Conservation (phyloP, 2,888 invertebrate genomes). For the Drosophila neotestacea region DNA sequence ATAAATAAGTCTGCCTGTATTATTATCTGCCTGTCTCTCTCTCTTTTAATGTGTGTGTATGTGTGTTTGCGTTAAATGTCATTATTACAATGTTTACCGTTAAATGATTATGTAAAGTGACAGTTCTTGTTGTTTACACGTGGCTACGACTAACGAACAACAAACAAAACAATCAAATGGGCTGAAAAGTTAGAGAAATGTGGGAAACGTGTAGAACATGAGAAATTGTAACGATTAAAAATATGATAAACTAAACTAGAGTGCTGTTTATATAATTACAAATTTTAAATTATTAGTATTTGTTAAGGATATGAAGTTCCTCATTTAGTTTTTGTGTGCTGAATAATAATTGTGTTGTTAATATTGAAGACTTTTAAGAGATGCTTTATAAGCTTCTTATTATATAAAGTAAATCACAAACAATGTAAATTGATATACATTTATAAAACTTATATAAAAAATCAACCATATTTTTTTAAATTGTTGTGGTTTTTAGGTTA, state of each 20-base stretch:
- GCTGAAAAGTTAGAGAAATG: slow-evolving; percentile 3
- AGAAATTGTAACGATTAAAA: neutral
- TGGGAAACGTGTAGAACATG: slow-evolving; percentile 1
- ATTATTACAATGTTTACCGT: slow-evolving; percentile 25
- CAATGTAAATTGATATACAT: too few species aligned
- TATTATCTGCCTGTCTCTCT: slow-evolving; percentile 11
- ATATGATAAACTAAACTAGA: neutral
- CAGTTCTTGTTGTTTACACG: slow-evolving; percentile 20
- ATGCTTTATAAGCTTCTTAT: too few species aligned
- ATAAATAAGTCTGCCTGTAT: slow-evolving; percentile 28
- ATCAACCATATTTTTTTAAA: too few species aligned
- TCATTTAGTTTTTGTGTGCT: too few species aligned
- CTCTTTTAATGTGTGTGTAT: neutral
- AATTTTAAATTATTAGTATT: too few species aligned
- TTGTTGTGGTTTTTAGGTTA: too few species aligned
- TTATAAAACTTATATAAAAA: too few species aligned
- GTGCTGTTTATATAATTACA: too few species aligned
- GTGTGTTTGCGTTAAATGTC: slow-evolving; percentile 18
- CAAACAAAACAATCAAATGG: slow-evolving; percentile 1
- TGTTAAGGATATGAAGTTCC: too few species aligned
- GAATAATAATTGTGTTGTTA: too few species aligned
- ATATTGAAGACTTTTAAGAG: too few species aligned
- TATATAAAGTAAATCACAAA: too few species aligned
- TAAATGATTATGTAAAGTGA: slow-evolving; percentile 31
- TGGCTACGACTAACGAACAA: slow-evolving; percentile 6